phyloP scores from a whole-genome alignment of 2,113 vertebrate species.

The Myotis brandtii region DNA sequence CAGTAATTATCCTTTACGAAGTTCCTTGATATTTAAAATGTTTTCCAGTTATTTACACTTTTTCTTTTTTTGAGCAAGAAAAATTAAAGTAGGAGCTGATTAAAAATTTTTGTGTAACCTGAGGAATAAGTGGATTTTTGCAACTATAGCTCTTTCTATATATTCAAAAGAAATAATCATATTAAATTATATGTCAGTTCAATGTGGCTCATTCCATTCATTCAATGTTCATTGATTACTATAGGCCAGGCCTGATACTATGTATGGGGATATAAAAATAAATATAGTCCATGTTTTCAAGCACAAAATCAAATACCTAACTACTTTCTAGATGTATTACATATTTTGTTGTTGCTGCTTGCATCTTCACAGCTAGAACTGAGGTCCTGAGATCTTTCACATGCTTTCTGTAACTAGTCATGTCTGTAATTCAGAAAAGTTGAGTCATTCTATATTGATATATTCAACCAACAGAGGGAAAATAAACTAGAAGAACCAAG shows the following conservation, averaged over 20 bases:
- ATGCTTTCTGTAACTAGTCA: background rate
- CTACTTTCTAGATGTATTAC: background rate
- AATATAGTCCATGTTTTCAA: background rate
- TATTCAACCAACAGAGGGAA: background rate
- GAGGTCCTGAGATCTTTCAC: background rate
- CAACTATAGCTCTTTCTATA: slow-evolving; percentile 35
- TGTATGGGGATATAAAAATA: background rate
- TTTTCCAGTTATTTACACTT: background rate
- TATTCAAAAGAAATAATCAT: slow-evolving; percentile 30
- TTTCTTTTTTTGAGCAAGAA: background rate
- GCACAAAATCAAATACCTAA: slow-evolving; percentile 9
- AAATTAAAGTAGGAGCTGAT: slow-evolving; percentile 6
- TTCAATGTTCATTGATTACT: background rate
- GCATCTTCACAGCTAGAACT: background rate
- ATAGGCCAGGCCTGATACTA: background rate
- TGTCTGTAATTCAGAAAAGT: background rate
- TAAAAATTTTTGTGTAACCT: background rate
- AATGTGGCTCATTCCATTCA: background rate
- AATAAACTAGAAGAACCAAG: background rate
- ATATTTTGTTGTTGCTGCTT: background rate
- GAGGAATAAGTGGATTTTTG: background rate
- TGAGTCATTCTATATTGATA: background rate
- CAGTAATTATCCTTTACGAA: slow-evolving; percentile 33
- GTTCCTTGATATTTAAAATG: slow-evolving; percentile 39
- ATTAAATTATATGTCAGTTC: slow-evolving; percentile 11